Percentiles rank a stretch among this genome's conserved stretches.
These are phyloP conservation scores for Cryptus viduatorius DNA, from an alignment of 2,888 invertebrate species.

Conservation along the genomic window DNA sequence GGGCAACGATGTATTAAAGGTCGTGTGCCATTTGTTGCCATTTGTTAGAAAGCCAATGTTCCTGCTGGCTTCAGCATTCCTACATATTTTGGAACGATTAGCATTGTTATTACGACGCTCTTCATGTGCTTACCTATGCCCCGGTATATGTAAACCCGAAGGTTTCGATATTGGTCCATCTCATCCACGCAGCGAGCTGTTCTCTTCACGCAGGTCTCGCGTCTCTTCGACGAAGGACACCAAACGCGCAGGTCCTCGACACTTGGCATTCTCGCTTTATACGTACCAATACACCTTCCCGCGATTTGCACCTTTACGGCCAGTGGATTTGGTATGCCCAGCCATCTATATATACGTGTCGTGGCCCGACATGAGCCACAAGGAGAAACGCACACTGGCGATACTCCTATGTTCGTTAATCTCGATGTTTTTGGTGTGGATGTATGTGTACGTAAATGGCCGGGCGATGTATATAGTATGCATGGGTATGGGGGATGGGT, in stretches of 20 bases:
- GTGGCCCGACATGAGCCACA: conserved; percentile 19
- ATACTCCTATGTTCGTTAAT: conserved; percentile 33
- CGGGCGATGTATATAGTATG: conserved; percentile 46
- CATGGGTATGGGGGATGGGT: conserved; percentile 25
- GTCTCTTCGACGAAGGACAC: conserved; percentile 23
- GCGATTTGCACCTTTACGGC: conserved; percentile 51
- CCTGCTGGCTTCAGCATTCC: too few species aligned
- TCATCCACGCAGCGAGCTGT: too few species aligned
- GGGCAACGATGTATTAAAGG: too few species aligned
- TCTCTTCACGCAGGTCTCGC: conserved; percentile 43
- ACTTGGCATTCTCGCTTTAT: conserved; percentile 16
- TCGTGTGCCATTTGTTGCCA: too few species aligned
- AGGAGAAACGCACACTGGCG: conserved; percentile 26
- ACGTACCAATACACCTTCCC: conserved; percentile 25
- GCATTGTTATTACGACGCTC: too few species aligned
- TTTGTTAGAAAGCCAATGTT: too few species aligned
- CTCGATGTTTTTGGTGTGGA: conserved; percentile 18
- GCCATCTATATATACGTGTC: conserved; percentile 19
- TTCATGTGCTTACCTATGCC: too few species aligned
- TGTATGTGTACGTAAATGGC: conserved; percentile 40
- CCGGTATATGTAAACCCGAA: too few species aligned
- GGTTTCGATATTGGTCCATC: too few species aligned
- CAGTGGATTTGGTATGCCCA: neutral
- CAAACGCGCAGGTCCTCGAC: conserved; percentile 52
- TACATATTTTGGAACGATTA: too few species aligned